Base-by-base conservation (phyloP, 1,140 invertebrate genomes). In the Drosophila arawakana region DNA sequence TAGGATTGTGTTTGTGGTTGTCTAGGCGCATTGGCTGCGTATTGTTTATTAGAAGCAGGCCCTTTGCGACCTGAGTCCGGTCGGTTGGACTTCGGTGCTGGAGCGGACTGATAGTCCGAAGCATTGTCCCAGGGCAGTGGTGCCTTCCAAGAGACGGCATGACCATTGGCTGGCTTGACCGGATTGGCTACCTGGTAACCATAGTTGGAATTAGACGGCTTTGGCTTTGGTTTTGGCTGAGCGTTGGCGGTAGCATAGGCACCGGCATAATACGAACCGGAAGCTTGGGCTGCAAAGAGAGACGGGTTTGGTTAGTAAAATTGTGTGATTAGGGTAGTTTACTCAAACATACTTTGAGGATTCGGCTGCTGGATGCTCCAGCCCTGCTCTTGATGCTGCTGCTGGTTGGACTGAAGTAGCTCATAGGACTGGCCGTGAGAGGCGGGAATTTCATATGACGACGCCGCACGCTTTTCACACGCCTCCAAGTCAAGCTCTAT, bases 401-500 rank as follows among this genome's bases (percentile, higher is more conserved):
- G 72, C 7, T 69, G 58, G n/a, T 4, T 7, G 8, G 30, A 11
- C 49, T 37, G 10, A 8, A 10, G 15, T 34, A 37, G 18, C 35
- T 39, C 47, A 34, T 78, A 84, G 13, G 49, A 10, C 13, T 67
- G 10, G 10, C 30, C 5, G 49, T 69, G 47, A 3, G 35, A 7
- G 10, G 9, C 39, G 13, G 50, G 50, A 6, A n/a, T 7, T 25
- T 39, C 5, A 15, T 60, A 44, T 10, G 10, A 57, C 1, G 37
- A 30, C 1, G n/a, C n/a, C 0, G 61, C 46, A 6, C 41, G 70
- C 1, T 72, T 55, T n/a, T 69, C 54, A 41, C 80, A 83, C 2
- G 55, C 10, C n/a, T 88, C 73, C 41, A 88, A 30, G 43, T 83
- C 83, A 2, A 80, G 34, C 10, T 88, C 83, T 8, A 88, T 82